Evolutionary conservation across 2,888 invertebrate genomes (phyloP).

Genomic region (Phyllotreta striolata): DNA sequence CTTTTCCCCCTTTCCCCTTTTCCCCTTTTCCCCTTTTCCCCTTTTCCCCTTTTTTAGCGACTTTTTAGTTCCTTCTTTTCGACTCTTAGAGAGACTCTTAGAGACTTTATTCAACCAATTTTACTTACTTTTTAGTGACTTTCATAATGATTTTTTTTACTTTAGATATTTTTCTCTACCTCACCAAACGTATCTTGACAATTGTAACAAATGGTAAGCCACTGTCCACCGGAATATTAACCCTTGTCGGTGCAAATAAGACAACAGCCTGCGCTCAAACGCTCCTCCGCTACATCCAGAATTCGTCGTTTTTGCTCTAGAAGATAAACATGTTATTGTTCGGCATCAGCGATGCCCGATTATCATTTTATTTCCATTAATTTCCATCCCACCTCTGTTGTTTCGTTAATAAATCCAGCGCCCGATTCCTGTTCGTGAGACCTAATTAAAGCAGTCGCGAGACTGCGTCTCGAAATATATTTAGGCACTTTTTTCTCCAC

Average conservation of each 20-base stretch:
- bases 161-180: too few species aligned
- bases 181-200: too few species aligned
- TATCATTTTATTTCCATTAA: constrained; percentile 35
- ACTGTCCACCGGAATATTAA: constrained; percentile 19
- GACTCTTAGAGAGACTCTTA: too few species aligned
- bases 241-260: constrained; percentile 29
- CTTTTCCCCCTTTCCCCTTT: too few species aligned
- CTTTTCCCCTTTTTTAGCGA: too few species aligned
- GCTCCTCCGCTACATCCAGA: constrained; percentile 19
- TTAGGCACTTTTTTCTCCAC: too few species aligned
- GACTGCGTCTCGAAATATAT: too few species aligned
- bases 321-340: constrained; percentile 37
- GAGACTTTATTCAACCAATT: too few species aligned
- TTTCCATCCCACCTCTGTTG: constrained; percentile 29
- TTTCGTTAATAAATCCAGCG: constrained; percentile 32
- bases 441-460: constrained; percentile 26
- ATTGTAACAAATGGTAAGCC: constrained; percentile 4
- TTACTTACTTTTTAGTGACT: too few species aligned
- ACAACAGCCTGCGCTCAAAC: constrained; percentile 13
- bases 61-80: too few species aligned
- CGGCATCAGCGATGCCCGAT: constrained; percentile 24
- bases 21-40: too few species aligned
- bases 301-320: constrained; percentile 29
- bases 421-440: constrained; percentile 27
- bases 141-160: too few species aligned